Evolutionary conservation across 2,113 vertebrate genomes (phyloP).

Genomic region (Pelecanus crispus): DNA sequence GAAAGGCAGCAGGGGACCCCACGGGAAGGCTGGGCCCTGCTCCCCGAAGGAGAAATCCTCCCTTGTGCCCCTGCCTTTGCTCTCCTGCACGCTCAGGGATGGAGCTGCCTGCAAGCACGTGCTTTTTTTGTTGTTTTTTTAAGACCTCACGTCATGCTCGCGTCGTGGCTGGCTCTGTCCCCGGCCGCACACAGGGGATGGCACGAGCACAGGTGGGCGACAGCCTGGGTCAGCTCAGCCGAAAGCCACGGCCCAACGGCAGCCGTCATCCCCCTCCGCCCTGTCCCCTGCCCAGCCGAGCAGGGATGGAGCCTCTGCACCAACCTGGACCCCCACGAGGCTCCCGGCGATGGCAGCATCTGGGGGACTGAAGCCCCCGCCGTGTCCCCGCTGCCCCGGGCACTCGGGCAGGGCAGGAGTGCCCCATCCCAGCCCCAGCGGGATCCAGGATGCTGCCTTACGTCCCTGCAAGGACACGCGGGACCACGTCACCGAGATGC

Average conservation of each 20-base stretch:
- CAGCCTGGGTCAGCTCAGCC: neutral
- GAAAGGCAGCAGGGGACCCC: neutral
- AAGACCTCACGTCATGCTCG: neutral
- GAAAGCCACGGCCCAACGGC: rapidly evolving
- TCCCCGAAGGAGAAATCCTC: rapidly evolving
- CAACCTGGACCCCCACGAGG: rapidly evolving
- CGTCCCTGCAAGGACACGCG: rapidly evolving
- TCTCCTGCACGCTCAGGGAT: rapidly evolving
- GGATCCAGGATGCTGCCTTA: neutral
- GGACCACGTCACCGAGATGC: rapidly evolving
- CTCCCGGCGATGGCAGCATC: rapidly evolving
- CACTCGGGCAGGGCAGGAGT: neutral
- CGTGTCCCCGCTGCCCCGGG: neutral
- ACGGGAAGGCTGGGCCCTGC: neutral
- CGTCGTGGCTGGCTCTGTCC: neutral
- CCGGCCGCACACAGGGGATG: rapidly evolving
- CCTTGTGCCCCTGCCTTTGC: neutral
- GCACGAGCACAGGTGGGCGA: neutral
- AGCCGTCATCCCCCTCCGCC: rapidly evolving
- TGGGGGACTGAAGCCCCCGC: neutral
- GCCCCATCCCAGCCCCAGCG: neutral
- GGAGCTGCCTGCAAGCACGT: neutral
- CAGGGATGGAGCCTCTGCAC: neutral
- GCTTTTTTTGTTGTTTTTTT: neutral
- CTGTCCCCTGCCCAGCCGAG: rapidly evolving